Percentiles rank a stretch among this genome's conserved stretches.
Evolutionary conservation across 2,888 invertebrate genomes (phyloP).

Genomic region (Erpobdella octoculata): DNA sequence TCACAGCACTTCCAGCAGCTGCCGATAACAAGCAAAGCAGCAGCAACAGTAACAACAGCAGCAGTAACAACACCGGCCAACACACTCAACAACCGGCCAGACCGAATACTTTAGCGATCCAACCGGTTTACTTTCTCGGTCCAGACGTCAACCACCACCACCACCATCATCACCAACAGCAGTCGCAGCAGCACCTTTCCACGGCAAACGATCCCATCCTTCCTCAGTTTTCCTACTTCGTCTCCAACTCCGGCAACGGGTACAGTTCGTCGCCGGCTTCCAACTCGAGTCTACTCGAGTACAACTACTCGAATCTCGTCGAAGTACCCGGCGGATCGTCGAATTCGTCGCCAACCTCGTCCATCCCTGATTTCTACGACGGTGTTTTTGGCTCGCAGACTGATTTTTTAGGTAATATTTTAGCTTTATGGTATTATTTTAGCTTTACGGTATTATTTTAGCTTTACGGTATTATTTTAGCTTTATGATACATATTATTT

Average conservation of each 20-base stretch:
- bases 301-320: background rate
- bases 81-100: background rate
- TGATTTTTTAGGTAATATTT: background rate
- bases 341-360: background rate
- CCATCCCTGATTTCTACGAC: constrained; percentile 10
- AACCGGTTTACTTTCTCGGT: background rate
- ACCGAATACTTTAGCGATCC: background rate
- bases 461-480: too few species aligned
- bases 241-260: background rate
- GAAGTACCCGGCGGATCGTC: background rate
- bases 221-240: constrained; percentile 16
- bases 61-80: background rate
- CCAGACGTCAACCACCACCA: too few species aligned
- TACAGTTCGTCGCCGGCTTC: background rate
- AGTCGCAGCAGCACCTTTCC: constrained; percentile 15
- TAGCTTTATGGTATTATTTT: too few species aligned
- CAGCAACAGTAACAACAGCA: background rate
- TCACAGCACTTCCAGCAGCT: background rate
- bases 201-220: constrained; percentile 9
- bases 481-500: too few species aligned
- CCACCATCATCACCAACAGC: too few species aligned
- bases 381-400: constrained; percentile 1
- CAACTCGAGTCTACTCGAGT: background rate
- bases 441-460: too few species aligned
- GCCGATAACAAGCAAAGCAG: background rate